A percentile compares a stretch with the other conserved stretches of the same genome.
These are phyloP conservation scores for Clavelina lepadiformis DNA, from an alignment of 23 tunicate genomes.

Conservation along the genomic window DNA sequence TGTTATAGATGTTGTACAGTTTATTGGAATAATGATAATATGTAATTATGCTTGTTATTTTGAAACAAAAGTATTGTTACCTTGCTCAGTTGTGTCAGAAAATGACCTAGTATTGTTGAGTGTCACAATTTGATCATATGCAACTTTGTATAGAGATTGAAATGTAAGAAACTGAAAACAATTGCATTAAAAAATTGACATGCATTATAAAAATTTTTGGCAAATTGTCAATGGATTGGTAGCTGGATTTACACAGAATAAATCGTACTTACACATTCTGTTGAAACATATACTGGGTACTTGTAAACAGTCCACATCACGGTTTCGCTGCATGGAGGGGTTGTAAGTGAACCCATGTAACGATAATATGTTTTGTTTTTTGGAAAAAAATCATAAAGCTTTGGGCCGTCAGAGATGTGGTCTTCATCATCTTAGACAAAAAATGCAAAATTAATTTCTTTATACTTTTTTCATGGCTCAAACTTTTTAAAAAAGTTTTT, in stretches of 20 bases:
- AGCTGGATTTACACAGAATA: no score
- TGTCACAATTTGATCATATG: neutral
- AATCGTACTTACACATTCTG: constrained; percentile 25
- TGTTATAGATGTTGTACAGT: no score
- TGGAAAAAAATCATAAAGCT: constrained; percentile 39
- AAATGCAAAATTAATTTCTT: neutral
- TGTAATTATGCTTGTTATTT: no score
- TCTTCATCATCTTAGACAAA: constrained; percentile 10
- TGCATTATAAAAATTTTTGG: neutral
- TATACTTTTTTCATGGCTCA: neutral
- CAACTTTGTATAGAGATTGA: constrained; percentile 20
- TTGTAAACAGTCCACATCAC: constrained; percentile 74
- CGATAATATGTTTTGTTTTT: constrained; percentile 51
- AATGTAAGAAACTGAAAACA: constrained; percentile 31
- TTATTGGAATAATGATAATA: no score
- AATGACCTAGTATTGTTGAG: constrained; percentile 8
- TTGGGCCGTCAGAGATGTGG: constrained; percentile 40
- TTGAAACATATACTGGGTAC: constrained; percentile 30
- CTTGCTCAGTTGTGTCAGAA: neutral
- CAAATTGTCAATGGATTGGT: no score
- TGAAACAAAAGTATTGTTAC: neutral
- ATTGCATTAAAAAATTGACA: neutral
- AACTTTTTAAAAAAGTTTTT: neutral
- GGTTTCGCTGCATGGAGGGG: constrained; percentile 74
- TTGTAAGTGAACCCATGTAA: constrained; percentile 86